Base-by-base conservation (phyloP, 2,113 vertebrate species). In the Fregata magnificens region DNA sequence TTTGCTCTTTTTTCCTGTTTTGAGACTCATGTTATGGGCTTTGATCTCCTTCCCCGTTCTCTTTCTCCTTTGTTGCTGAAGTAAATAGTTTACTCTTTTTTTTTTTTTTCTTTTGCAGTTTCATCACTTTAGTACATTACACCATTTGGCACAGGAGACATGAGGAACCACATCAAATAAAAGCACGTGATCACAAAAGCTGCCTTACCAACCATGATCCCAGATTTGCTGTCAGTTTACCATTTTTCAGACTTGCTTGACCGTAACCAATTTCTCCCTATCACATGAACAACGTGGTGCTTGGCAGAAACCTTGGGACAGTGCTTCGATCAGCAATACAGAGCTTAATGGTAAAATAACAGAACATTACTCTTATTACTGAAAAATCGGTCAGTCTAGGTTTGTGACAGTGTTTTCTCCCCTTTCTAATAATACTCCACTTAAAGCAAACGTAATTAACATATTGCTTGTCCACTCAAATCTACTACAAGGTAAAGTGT, bases 131-230 rank as follows among this genome's bases (percentile, higher is more conserved):
- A 84, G 89, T 93, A 92, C 93, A 95, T 95, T 94, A 96, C 94
- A 97, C 94, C 53, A 90, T 94, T 98, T 98, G 98, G 97, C 98
- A 98, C 47, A 82, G 73, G 93, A 97, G 95, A 92, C 93, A 69
- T 2, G 22, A 65, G 67, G 95, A 98, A 98, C 98, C 98, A 98
- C 98, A 98, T 98, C 98, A 98, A 98, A 98, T 96, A 92, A 97
- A 98, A 97, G 97, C 98, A 98, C 95, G 88, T 92, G 96, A 98
- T 97, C 97, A 96, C 97, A 98, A 98, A 97, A 95, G 86, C 91
- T 98, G 97, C 94, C 91, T 97, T 94, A 95, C 97, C 91, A 96
- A 96, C 92, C 90, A 93, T 83, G 87, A 97, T 96, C 97, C 95
- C 67, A 88, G 90, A 90, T 81, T 94, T 87, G 80, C 94, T 91